Conservation (phyloP, 1,140 invertebrate genomes). For the Drosophila lacertosa region DNA sequence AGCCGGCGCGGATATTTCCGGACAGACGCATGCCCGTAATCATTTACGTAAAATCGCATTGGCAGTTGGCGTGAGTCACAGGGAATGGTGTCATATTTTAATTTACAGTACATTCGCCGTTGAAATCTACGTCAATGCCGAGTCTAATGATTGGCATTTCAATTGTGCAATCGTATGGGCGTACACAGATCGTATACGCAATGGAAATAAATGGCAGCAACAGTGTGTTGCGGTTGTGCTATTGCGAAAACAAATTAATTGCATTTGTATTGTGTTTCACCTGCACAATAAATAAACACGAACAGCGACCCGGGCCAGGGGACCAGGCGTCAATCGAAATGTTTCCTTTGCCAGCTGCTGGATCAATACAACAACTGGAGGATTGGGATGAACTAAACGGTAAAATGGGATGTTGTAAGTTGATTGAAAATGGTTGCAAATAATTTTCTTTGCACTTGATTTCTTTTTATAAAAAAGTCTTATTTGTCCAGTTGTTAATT, state of each 20-base stretch:
- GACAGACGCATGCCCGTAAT: background rate
- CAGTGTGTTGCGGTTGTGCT: background rate
- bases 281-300: constrained; percentile 10
- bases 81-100: constrained; percentile 10
- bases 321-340: no score
- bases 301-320: background rate
- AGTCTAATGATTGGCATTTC: constrained; percentile 11
- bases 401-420: no score
- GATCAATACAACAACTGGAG: no score
- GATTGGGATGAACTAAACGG: no score
- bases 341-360: no score
- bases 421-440: no score
- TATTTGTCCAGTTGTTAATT: no score
- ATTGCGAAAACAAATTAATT: constrained; percentile 36
- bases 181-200: constrained; percentile 1
- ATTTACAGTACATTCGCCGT: background rate
- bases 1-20: background rate
- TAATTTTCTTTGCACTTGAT: no score
- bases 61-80: background rate
- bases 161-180: constrained; percentile 2
- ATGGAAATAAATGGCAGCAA: constrained; percentile 19
- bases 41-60: constrained; percentile 1
- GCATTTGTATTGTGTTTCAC: constrained; percentile 16
- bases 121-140: constrained; percentile 1
- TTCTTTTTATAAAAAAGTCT: no score